Evolutionary conservation across 2,888 invertebrate genomes (phyloP).

Genomic region (Drosophila parthenogenetica): DNA sequence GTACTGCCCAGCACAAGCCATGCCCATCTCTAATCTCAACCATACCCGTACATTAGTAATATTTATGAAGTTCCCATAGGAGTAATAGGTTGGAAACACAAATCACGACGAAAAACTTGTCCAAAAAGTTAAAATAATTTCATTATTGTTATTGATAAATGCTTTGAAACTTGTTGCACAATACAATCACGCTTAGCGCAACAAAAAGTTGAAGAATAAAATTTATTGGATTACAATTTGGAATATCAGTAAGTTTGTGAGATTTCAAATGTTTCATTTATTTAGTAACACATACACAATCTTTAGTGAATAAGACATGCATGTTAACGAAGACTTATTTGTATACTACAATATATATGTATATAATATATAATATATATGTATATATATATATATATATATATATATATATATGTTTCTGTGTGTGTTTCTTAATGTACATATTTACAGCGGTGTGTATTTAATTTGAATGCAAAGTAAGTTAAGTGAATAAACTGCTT

Average conservation of each 20-base stretch:
- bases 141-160: too few relatives aligned
- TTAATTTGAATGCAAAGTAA: constrained; percentile 29
- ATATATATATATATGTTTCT: constrained; percentile 26
- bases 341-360: neutral
- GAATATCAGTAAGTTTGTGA: constrained; percentile 19
- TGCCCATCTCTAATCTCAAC: too few relatives aligned
- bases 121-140: too few relatives aligned
- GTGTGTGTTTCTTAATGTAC: constrained; percentile 54
- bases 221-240: neutral
- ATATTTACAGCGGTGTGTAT: constrained; percentile 62
- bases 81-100: too few relatives aligned
- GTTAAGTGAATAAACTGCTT: constrained; percentile 23
- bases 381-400: neutral
- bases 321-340: neutral
- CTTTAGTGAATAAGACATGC: constrained; percentile 5
- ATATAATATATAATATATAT: neutral
- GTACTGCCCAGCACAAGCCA: too few relatives aligned
- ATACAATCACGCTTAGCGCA: too few relatives aligned
- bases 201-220: too few relatives aligned
- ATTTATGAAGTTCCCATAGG: too few relatives aligned
- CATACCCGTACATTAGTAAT: too few relatives aligned
- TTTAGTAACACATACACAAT: constrained; percentile 30
- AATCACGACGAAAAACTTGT: too few relatives aligned
- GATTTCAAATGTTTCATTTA: constrained; percentile 49
- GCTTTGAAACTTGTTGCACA: too few relatives aligned